Percentiles rank a stretch among this genome's conserved stretches.
Evolutionary conservation across 2,113 vertebrate genomes (phyloP).

Genomic region (Hepsetus odoe): DNA sequence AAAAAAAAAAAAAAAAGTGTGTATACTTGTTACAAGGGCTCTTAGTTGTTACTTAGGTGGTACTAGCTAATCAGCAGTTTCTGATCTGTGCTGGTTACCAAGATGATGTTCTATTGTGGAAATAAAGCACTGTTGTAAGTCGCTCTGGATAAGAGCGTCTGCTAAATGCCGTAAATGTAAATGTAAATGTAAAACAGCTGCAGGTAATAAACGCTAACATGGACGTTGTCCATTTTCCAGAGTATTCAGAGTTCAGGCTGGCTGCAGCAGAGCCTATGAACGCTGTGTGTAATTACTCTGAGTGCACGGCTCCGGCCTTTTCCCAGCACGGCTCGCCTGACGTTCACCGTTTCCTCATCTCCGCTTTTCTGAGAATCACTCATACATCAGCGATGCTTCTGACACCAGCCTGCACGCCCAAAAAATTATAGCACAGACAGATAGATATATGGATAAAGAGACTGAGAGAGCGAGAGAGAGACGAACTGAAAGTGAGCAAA

Average conservation of each 20-base stretch:
- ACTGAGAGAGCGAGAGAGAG: constrained; percentile 4
- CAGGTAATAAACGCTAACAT: no score
- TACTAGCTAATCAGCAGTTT: no score
- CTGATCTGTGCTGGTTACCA: no score
- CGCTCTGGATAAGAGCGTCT: no score
- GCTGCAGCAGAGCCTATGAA: constrained; percentile 29
- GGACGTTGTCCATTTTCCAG: no score
- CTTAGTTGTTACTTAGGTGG: no score
- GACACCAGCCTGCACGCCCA: not conserved
- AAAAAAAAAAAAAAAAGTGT: no score
- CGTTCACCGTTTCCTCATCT: constrained; percentile 34
- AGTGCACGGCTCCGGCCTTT: constrained; percentile 42
- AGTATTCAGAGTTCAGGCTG: not conserved
- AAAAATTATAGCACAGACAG: constrained; percentile 23
- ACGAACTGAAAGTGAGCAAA: not conserved
- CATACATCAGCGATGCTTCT: constrained; percentile 40
- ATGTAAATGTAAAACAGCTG: no score
- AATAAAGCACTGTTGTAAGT: no score
- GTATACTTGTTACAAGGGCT: no score
- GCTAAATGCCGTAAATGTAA: no score
- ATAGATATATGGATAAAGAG: not conserved
- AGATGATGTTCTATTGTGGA: no score
- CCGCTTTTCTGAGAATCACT: constrained; percentile 47
- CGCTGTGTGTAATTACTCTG: constrained; percentile 54
- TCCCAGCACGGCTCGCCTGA: constrained; percentile 37